Evolutionary conservation across 2,888 invertebrate genomes (phyloP).

Genomic region (Melanotus villosus): DNA sequence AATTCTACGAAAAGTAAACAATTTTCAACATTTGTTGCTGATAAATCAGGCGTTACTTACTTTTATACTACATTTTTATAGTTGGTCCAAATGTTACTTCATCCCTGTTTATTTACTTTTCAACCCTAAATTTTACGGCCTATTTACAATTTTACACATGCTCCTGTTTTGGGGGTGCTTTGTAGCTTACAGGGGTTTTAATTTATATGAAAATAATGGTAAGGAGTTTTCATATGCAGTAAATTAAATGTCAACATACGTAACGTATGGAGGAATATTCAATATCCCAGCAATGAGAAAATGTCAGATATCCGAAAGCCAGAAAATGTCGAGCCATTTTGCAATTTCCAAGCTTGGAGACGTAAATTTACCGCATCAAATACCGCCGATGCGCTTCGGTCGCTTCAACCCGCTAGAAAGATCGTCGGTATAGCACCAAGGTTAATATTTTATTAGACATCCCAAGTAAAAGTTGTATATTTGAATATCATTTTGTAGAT

Average conservation of each 20-base stretch:
- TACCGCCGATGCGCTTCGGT: constrained; percentile 50
- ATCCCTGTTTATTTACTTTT: no score
- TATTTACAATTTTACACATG: no score
- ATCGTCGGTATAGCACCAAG: constrained; percentile 33
- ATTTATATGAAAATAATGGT: not conserved
- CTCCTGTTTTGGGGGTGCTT: no score
- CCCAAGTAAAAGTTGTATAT: constrained; percentile 4
- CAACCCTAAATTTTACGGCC: no score
- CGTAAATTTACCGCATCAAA: constrained; percentile 62
- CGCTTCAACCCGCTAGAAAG: constrained; percentile 36
- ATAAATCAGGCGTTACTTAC: no score
- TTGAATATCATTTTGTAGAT: constrained; percentile 8
- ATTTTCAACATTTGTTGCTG: no score
- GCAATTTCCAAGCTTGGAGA: constrained; percentile 59
- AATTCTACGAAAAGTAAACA: no score
- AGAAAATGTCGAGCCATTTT: constrained; percentile 64
- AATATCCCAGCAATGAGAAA: constrained; percentile 55
- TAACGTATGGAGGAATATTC: constrained; percentile 53
- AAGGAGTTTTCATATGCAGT: not conserved
- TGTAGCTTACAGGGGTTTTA: no score
- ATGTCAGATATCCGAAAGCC: constrained; percentile 63
- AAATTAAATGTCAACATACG: constrained; percentile 52
- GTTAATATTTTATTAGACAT: constrained; percentile 34
- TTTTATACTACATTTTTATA: no score
- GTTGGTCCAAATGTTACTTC: no score